Percentiles rank a stretch among this genome's conserved stretches.
Conservation (phyloP, 1,140 invertebrate genomes). For the Cephus cinctus region DNA sequence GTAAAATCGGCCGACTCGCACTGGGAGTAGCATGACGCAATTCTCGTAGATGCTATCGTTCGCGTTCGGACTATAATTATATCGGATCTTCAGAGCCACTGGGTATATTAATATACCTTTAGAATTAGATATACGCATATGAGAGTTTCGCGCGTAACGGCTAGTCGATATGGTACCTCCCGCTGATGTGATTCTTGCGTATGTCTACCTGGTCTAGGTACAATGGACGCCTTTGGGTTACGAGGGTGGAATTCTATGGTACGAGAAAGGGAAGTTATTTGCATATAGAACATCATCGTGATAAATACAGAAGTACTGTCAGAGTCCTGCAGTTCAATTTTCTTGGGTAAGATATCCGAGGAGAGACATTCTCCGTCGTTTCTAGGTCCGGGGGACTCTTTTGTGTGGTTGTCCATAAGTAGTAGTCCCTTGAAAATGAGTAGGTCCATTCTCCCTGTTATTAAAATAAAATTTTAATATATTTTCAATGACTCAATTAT, state of each 20-base stretch:
- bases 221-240: constrained; percentile 51
- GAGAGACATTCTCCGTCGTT: too few relatives aligned
- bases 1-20: neutral
- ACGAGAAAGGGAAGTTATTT: constrained; percentile 42
- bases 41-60: constrained; percentile 34
- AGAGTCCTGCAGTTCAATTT: too few relatives aligned
- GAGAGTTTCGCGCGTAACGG: constrained; percentile 19
- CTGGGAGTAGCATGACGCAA: constrained; percentile 25
- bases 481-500: too few relatives aligned
- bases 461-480: too few relatives aligned
- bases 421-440: too few relatives aligned
- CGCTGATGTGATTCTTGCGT: neutral
- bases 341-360: too few relatives aligned
- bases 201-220: constrained; percentile 18
- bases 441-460: too few relatives aligned
- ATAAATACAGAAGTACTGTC: too few relatives aligned
- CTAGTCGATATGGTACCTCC: constrained; percentile 15
- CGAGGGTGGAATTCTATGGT: constrained; percentile 44
- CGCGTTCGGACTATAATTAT: constrained; percentile 43
- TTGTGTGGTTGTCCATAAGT: too few relatives aligned
- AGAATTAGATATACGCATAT: too few relatives aligned
- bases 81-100: constrained; percentile 41
- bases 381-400: too few relatives aligned
- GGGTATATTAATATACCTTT: constrained; percentile 47
- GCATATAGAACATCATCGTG: constrained; percentile 48